phyloP scores from a whole-genome alignment of 2,888 invertebrate species.

The Dasysyrphus tricinctus region DNA sequence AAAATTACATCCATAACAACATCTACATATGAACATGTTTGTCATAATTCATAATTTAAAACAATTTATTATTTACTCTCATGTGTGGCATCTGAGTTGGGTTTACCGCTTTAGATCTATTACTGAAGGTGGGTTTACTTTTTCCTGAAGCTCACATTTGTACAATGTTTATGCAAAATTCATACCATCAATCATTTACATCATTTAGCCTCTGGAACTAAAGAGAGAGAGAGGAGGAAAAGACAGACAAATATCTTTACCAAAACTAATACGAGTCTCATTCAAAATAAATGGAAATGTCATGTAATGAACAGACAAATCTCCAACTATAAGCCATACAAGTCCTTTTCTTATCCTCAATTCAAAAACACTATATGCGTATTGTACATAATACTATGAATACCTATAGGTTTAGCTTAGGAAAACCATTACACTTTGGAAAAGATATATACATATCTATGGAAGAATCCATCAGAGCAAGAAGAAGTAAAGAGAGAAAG shows the following conservation, averaged over 20 bases:
- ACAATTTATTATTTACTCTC: constrained; percentile 24
- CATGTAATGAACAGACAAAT: constrained; percentile 68
- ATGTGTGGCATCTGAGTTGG: constrained; percentile 2
- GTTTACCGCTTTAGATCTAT: constrained; percentile 24
- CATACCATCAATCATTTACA: constrained; percentile 51
- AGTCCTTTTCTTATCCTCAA: constrained; percentile 48
- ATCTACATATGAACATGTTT: background rate
- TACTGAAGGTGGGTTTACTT: constrained; percentile 23
- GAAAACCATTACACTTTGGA: background rate
- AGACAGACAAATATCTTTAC: background rate
- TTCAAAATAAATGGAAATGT: constrained; percentile 61
- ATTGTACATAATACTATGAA: too few species aligned
- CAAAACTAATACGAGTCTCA: constrained; percentile 10
- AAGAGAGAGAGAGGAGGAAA: background rate
- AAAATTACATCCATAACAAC: background rate
- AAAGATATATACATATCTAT: too few species aligned
- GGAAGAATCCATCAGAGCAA: too few species aligned
- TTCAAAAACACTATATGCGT: too few species aligned
- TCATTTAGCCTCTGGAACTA: background rate
- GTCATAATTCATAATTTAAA: constrained; percentile 38
- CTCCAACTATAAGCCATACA: constrained; percentile 56
- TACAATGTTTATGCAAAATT: constrained; percentile 36
- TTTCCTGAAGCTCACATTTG: constrained; percentile 31
- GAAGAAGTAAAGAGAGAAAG: too few species aligned
- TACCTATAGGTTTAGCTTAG: constrained; percentile 8